Percentiles rank a stretch among this genome's conserved stretches.
These are phyloP conservation scores for Zingel zingel DNA, from an alignment of 2,113 vertebrate species.

Conservation along the genomic window DNA sequence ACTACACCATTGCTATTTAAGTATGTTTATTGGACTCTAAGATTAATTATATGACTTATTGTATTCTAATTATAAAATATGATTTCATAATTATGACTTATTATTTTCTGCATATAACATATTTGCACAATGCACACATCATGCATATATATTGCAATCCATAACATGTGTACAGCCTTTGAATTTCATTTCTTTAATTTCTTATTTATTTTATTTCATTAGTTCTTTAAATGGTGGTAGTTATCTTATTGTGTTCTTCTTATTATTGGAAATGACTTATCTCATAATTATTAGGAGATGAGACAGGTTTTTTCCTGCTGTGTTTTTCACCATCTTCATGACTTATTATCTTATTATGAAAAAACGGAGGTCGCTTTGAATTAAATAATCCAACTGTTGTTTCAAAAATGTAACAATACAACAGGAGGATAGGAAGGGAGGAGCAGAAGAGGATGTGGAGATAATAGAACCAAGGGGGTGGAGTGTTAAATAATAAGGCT, in stretches of 20 bases:
- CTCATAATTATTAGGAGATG: background rate
- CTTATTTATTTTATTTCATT: background rate
- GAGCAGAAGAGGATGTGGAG: slow-evolving; percentile 41
- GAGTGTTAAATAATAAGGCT: slow-evolving; percentile 58
- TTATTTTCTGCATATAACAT: background rate
- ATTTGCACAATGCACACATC: background rate
- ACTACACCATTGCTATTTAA: no score
- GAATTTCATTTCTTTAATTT: background rate
- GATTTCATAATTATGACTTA: background rate
- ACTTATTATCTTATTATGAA: background rate
- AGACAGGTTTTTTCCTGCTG: background rate
- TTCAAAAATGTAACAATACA: background rate
- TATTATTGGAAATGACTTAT: background rate
- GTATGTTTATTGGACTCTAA: background rate
- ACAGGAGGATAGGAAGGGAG: slow-evolving; percentile 7
- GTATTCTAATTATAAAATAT: background rate
- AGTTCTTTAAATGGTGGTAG: background rate
- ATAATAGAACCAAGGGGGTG: slow-evolving; percentile 36
- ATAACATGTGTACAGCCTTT: background rate
- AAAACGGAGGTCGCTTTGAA: background rate
- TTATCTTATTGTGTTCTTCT: background rate
- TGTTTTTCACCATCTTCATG: background rate
- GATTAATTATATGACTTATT: background rate
- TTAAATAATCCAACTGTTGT: background rate
- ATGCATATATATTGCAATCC: background rate